Conservation (phyloP, 2,888 invertebrate genomes). For the Ephialtes manifestator region DNA sequence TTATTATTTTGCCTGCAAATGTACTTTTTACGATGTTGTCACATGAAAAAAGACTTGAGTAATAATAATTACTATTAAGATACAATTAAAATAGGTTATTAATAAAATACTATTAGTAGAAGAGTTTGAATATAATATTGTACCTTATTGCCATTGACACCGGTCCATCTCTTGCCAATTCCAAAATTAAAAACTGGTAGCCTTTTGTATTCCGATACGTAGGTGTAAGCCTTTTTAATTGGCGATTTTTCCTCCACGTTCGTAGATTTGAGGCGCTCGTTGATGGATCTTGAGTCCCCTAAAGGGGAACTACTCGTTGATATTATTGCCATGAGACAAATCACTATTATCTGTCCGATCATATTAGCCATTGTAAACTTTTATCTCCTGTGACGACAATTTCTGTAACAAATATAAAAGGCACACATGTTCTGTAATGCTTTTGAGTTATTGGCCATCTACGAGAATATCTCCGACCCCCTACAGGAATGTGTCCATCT, state of each 20-base stretch:
- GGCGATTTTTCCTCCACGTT: slow-evolving; percentile 57
- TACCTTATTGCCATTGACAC: slow-evolving; percentile 85
- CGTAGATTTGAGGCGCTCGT: slow-evolving; percentile 14
- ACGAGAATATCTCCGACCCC: background rate
- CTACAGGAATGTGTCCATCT: background rate
- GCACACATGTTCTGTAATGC: background rate
- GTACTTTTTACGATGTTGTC: no score
- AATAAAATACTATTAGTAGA: no score
- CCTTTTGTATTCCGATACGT: slow-evolving; percentile 89
- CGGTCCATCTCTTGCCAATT: slow-evolving; percentile 85
- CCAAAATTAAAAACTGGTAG: slow-evolving; percentile 87
- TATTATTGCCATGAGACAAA: slow-evolving; percentile 50
- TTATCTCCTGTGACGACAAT: background rate
- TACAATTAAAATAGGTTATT: background rate
- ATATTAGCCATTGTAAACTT: slow-evolving; percentile 17
- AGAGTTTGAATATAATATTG: slow-evolving; percentile 73
- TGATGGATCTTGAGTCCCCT: slow-evolving; percentile 65
- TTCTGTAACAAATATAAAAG: slow-evolving; percentile 33
- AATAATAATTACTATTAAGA: no score
- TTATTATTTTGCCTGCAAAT: no score
- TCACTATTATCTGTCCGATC: slow-evolving; percentile 37
- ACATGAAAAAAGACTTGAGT: no score
- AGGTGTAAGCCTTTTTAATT: slow-evolving; percentile 88
- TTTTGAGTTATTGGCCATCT: slow-evolving; percentile 1
- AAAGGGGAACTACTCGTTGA: slow-evolving; percentile 66